phyloP scores from a whole-genome alignment of 2,888 invertebrate species.

The Malthinus seriepunctatus region DNA sequence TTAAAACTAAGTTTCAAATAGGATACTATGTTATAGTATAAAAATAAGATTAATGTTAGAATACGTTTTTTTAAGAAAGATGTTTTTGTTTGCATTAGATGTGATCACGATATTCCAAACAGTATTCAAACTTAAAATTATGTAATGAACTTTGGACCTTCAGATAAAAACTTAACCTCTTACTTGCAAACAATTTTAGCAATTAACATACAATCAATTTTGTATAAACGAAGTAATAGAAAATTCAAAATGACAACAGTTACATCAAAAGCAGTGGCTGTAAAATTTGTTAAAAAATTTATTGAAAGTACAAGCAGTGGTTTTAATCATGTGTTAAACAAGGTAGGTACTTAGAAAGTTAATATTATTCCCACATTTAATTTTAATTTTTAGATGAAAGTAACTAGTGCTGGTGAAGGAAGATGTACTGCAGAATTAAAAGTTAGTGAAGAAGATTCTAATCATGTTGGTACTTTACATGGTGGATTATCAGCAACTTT shows the following conservation, averaged over 20 bases:
- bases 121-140: too few relatives aligned
- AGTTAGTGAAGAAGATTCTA: slow-evolving; percentile 74
- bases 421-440: slow-evolving; percentile 66
- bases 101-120: too few relatives aligned
- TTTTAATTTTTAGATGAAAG: not conserved
- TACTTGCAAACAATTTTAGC: too few relatives aligned
- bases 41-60: too few relatives aligned
- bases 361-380: not conserved
- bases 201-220: too few relatives aligned
- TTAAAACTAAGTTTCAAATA: not conserved
- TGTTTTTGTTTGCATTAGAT: too few relatives aligned
- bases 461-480: slow-evolving; percentile 75
- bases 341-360: not conserved
- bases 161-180: not conserved
- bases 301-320: not conserved
- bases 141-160: not conserved
- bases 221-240: too few relatives aligned
- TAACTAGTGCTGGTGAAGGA: not conserved
- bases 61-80: too few relatives aligned
- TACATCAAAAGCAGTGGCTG: not conserved
- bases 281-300: too few relatives aligned
- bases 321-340: not conserved
- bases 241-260: too few relatives aligned
- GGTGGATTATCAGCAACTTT: slow-evolving; percentile 85
- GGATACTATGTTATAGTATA: too few relatives aligned